Base-by-base conservation (phyloP, 2,113 vertebrate genomes). In the Rallus limicola region DNA sequence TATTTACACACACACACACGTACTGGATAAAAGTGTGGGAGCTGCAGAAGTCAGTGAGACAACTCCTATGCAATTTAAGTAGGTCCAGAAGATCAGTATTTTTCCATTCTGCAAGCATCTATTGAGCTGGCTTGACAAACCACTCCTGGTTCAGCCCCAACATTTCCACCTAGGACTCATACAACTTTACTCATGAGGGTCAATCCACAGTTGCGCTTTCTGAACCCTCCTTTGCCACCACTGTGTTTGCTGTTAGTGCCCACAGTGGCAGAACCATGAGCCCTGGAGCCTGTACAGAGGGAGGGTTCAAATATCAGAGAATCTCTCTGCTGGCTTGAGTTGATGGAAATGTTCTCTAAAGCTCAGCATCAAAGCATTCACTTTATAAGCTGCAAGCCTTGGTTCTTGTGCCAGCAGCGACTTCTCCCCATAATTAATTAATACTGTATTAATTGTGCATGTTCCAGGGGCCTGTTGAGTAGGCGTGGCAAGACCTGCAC, bases 321-420 rank as follows among this genome's bases (percentile, higher is more conserved):
- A 87, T 92, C 75, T 89, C 87, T 96, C 84, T 82, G 64, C 82
- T 97, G 97, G 93, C 96, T 94, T 68, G 18, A 93, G 88, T 12
- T 69, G 93, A 93, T 94, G 94, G 97, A 97, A 98, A 97, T 1
- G 36, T 78, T 93, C 97, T 98, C 96, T 95, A 94, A 97, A 97
- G 95, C 92, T 92, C 90, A 72, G 88, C 95, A 96, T 97, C 96
- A 98, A 98, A 98, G 97, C 90, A 90, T 94, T 97, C 93, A 88
- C 94, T 97, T 97, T 80, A 96, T 94, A 96, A 96, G 95, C 95
- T 97, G 95, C 95, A 94, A 97, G 94, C 75, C 93, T 98, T 91
- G 94, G 68, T 85, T 96, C 96, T 93, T 85, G 88, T 92, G 97
- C 97, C 97, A 98, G 92, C 82, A 95, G 94, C 34, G 2, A 91